A percentile compares a stretch with the other conserved stretches of the same genome.
Conservation (phyloP, 2,888 invertebrate genomes). For the Coecobrya sp. region DNA sequence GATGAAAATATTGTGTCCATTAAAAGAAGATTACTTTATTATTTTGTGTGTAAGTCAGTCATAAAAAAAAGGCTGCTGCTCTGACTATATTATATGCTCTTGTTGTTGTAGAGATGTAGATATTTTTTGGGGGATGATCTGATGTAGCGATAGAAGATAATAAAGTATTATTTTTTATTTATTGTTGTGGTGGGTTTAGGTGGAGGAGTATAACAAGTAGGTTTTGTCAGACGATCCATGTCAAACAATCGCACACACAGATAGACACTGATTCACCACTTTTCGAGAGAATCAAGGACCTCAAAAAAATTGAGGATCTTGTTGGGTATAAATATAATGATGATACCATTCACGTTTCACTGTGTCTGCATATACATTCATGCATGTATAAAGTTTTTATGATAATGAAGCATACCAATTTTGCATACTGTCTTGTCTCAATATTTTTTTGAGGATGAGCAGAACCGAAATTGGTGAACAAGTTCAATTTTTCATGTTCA, state of each 20-base stretch:
- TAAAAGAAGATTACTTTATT: background rate
- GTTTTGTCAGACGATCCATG: background rate
- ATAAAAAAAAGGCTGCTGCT: too few species aligned
- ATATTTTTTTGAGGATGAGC: background rate
- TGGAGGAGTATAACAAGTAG: background rate
- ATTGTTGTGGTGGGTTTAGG: background rate
- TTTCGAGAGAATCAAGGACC: too few species aligned
- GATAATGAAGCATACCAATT: too few species aligned
- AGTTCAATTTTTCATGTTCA: too few species aligned
- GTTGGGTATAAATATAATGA: too few species aligned
- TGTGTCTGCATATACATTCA: too few species aligned
- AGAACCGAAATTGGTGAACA: too few species aligned
- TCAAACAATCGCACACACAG: background rate
- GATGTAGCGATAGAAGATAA: background rate
- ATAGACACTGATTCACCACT: background rate
- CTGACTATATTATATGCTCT: too few species aligned
- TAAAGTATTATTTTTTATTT: background rate
- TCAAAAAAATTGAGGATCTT: too few species aligned
- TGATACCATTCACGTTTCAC: too few species aligned
- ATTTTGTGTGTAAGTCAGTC: background rate
- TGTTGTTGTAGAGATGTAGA: background rate
- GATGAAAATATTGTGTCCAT: constrained; percentile 16
- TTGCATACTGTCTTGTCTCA: too few species aligned
- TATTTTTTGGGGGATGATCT: background rate
- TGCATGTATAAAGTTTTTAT: too few species aligned